Base-by-base conservation (phyloP, 2,113 vertebrate genomes). In the Halichoeres trimaculatus region DNA sequence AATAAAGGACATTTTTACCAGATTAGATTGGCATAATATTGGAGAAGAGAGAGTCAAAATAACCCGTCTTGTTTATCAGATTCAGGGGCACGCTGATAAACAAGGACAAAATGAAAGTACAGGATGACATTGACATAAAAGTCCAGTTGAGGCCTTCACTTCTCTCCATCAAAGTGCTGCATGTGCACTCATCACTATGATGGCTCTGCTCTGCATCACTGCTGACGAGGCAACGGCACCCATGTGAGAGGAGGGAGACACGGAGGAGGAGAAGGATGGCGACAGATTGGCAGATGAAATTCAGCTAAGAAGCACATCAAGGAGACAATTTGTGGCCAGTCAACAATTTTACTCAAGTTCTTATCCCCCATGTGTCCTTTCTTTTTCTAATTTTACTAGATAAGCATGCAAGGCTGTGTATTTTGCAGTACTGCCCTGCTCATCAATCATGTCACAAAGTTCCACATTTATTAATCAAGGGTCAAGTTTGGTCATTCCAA, bases 101-200 rank as follows among this genome's bases (percentile, higher is more conserved):
- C 62, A 67, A 67, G 67, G 50, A 58, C 68, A 38, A 68, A 36
- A 45, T 61, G 24, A 62, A 51, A 58, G 60, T 47, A 48, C 50
- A 30, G 48, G 50, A 72, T 79, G 67, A 60, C 68, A 64, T 40
- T 67, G 35, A 76, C 58, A 73, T 70, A 54, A 55, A 75, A 58
- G 58, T 59, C 55, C 59, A 74, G 60, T 73, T 66, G 70, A 70
- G 48, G 41, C 40, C 38, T 30, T 70, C 59, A 71, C 43, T 53
- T 70, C 50, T 64, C 61, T 81, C 56, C 52, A 76, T 78, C 70
- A 76, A 71, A 78, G 54, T 71, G 62, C 22, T 55, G 43, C 43
- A 45, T 45, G 56, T 74, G 48, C 52, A 61, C 75, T 81, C 61
- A 78, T 84, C 68, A 86, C 60, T 69, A 14, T 86, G 75, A 78